Conservation (phyloP, 2,797 vertebrate genomes). For the Tangara arthus region DNA sequence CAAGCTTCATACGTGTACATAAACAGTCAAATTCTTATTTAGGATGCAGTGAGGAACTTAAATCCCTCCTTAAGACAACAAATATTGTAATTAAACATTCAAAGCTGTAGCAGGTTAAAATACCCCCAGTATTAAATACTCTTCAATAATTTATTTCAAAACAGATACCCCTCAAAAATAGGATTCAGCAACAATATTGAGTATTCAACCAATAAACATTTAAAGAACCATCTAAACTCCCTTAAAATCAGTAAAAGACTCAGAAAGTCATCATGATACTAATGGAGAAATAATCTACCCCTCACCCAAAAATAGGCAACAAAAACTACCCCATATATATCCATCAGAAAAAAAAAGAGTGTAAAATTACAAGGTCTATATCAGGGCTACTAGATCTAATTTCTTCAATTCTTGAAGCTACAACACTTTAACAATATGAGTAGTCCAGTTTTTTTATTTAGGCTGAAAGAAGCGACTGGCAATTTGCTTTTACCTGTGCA, state of each 20-base stretch:
- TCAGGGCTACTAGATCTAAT: background rate
- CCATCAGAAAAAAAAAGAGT: background rate
- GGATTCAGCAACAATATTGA: accelerated
- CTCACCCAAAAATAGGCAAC: background rate
- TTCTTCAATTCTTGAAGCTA: background rate
- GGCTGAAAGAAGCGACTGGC: background rate
- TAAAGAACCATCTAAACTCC: background rate
- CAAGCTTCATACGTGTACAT: accelerated
- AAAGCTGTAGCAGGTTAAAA: background rate
- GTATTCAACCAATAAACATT: background rate
- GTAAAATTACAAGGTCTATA: background rate
- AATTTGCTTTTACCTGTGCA: background rate
- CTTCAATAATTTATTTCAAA: background rate
- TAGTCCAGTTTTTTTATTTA: background rate
- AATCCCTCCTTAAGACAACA: background rate
- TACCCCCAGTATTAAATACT: background rate
- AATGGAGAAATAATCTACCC: background rate
- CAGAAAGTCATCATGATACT: background rate
- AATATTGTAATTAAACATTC: background rate
- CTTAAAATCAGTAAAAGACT: background rate
- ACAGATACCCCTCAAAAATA: background rate
- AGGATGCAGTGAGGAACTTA: background rate
- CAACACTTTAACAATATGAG: background rate
- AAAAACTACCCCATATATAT: background rate
- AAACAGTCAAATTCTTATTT: background rate